Evolutionary conservation across 1,140 invertebrate genomes (phyloP).

Genomic region (Brachionus koreanus): DNA sequence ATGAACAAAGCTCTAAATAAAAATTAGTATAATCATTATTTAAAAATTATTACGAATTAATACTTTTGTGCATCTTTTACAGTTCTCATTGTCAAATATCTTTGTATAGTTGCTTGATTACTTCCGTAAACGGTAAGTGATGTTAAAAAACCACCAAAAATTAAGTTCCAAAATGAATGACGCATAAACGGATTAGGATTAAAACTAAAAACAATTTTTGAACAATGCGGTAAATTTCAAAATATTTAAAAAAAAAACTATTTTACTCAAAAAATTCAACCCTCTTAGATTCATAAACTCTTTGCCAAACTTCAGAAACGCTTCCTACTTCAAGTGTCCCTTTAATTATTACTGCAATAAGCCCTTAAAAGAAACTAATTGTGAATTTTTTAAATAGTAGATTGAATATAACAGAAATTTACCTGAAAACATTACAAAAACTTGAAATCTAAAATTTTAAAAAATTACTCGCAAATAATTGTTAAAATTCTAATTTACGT

Average conservation of each 20-base stretch:
- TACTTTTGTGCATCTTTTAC: conserved; percentile 62
- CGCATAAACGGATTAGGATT: conserved; percentile 66
- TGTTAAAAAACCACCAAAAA: conserved; percentile 81
- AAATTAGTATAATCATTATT: not conserved
- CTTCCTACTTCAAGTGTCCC: conserved; percentile 3
- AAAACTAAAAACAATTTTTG: conserved; percentile 54
- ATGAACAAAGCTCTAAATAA: conserved; percentile 44
- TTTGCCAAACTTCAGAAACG: conserved; percentile 51
- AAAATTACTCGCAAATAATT: not conserved
- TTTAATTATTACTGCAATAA: conserved; percentile 66
- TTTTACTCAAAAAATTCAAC: conserved; percentile 41
- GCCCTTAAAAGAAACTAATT: conserved; percentile 41
- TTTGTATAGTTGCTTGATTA: conserved; percentile 88
- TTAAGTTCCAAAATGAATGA: conserved; percentile 88
- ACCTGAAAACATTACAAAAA: conserved; percentile 76
- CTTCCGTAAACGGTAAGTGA: conserved; percentile 85
- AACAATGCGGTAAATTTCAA: not conserved
- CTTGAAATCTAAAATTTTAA: conserved; percentile 68
- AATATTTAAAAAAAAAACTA: not conserved
- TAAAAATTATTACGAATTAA: not conserved
- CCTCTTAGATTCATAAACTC: not conserved
- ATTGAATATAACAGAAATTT: not conserved
- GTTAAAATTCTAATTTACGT: not conserved
- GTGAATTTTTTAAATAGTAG: not conserved
- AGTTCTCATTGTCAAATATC: conserved; percentile 76